Evolutionary conservation across 1,140 invertebrate genomes (phyloP).

Genomic region (Lucilia cuprina): DNA sequence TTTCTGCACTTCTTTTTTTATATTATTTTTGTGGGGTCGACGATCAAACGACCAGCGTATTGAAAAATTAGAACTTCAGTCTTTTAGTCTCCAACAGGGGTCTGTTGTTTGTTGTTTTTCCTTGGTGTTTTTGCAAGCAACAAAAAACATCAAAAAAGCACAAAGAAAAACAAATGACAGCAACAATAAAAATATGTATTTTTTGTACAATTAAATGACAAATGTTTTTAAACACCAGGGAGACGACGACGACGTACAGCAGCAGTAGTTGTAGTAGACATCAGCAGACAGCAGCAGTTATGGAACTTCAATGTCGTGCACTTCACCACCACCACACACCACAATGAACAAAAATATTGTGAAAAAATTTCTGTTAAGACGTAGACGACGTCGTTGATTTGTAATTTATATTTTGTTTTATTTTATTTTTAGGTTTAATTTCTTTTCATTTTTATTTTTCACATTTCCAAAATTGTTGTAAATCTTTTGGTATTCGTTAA

Average conservation of each 20-base stretch:
- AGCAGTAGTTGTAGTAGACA: not conserved
- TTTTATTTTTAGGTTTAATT: not conserved
- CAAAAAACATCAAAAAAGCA: not conserved
- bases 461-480: constrained; percentile 22
- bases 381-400: constrained; percentile 30
- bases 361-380: constrained; percentile 21
- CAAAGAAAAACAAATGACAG: constrained; percentile 6
- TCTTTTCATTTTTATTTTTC: constrained; percentile 7
- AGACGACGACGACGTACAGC: constrained; percentile 12
- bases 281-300: constrained; percentile 38
- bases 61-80: not conserved
- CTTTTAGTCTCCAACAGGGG: not conserved
- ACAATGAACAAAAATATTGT: constrained; percentile 28
- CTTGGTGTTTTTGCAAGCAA: not conserved
- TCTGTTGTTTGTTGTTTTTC: not conserved
- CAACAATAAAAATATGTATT: not conserved
- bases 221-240: constrained; percentile 6
- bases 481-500: not conserved
- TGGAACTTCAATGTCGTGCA: constrained; percentile 42
- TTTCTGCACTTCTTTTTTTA: not conserved
- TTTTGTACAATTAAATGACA: not conserved
- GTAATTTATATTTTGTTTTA: not conserved
- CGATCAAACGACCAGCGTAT: not conserved
- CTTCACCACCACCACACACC: constrained; percentile 31
- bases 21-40: not conserved